Percentiles rank a stretch among this genome's conserved stretches.
Evolutionary conservation across 1,140 invertebrate species (phyloP).

Genomic region (Tetragnatha versicolor): DNA sequence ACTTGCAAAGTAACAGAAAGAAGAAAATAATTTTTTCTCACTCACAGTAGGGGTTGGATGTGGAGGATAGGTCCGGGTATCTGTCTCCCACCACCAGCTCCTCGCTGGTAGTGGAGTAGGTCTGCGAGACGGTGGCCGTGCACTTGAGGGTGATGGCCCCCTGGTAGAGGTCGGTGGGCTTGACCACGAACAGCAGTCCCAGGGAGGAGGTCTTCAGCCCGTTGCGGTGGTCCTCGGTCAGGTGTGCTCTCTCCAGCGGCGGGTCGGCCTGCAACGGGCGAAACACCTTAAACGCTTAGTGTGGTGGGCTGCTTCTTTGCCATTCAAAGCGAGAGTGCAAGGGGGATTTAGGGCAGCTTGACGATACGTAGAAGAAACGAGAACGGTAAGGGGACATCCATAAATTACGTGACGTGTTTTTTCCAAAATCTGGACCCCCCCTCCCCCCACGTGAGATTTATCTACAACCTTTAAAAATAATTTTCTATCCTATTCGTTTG

Average conservation of each 20-base stretch:
- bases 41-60: constrained; percentile 16
- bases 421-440: no score
- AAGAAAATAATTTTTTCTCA: no score
- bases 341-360: background rate
- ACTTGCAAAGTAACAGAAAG: no score
- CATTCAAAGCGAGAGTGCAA: background rate
- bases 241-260: background rate
- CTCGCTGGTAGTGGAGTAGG: constrained; percentile 47
- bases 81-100: constrained; percentile 41
- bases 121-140: constrained; percentile 38
- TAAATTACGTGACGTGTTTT: no score
- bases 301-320: background rate
- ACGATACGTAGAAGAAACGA: background rate
- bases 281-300: background rate
- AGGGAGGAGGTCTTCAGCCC: constrained; percentile 24
- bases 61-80: background rate
- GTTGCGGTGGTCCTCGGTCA: constrained; percentile 1
- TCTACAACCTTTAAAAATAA: no score
- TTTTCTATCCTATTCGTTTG: no score
- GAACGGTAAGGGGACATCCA: background rate
- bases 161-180: background rate
- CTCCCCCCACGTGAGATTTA: no score
- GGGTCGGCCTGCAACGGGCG: constrained; percentile 2
- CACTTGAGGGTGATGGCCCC: constrained; percentile 29
- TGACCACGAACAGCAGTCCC: constrained; percentile 3